Evolutionary conservation across 1,140 invertebrate species (phyloP), one percentile per base, ranked within the genome.

Genomic region (Drosophila jambulina): DNA sequence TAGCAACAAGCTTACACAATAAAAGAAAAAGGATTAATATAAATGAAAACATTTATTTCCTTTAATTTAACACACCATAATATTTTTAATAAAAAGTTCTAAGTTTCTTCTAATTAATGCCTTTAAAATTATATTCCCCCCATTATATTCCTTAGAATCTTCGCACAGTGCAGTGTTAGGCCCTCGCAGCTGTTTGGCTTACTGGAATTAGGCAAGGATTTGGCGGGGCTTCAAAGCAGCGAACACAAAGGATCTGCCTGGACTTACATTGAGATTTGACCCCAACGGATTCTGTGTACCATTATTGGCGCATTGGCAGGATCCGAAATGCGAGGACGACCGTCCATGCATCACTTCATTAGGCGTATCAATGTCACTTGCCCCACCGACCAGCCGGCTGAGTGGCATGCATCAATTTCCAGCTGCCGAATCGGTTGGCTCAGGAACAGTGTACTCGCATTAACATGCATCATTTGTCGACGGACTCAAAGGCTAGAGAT

Each of bases 381-480:
- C 7, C 21, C 13, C 36, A 15, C 15, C 25, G 5, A 15, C 15
- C 19, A 10, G 17, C 17, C 17, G n/a, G 32, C 60, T 49, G 42
- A 46, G 64, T 46, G 42, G 75, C 77, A 65, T 76, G 75, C 82
- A 72, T 86, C 83, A 76, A 79, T 79, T 54, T 82, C 59, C 40
- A 32, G 70, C 43, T 65, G 51, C 34, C 13, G 38, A n/a, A 36
- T 56, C 38, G 23, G 32, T 23, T 48, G 54, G 43, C 19, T 2
- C 46, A 27, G 32, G 46, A 80, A 72, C 53, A 46, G 36, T 40
- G 17, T 19, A 54, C n/a, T 61, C 61, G 56, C 75, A 86, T 82
- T 72, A 79, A 51, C 75, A 82, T 68, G 83, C 79, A 82, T 87
- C 82, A 86, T 86, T 86, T 72, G 79, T 82, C 83, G 65, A 82